These are phyloP conservation scores for Lamprotornis superbus DNA, from an alignment of 2,113 vertebrate genomes.

Conservation along the genomic window DNA sequence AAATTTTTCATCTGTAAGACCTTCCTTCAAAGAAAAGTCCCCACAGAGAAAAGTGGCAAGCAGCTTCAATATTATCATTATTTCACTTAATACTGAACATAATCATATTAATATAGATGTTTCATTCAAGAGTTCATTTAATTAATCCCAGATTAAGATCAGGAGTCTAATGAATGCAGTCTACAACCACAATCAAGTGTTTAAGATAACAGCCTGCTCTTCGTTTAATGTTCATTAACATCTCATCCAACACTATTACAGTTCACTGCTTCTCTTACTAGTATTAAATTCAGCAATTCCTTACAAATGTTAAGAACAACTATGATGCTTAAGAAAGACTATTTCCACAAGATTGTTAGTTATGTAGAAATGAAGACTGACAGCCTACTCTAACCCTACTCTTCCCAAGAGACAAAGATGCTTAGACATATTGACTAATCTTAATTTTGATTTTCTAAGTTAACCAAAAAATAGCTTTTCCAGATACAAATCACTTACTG, in stretches of 20 bases:
- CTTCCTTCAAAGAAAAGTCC: background rate
- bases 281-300: background rate
- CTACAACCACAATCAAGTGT: background rate
- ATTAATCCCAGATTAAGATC: constrained; percentile 20
- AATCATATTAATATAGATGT: background rate
- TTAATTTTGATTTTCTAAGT: background rate
- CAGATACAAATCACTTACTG: constrained; percentile 76
- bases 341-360: background rate
- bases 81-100: constrained; percentile 11
- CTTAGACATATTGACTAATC: background rate
- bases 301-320: background rate
- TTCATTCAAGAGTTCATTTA: constrained; percentile 1
- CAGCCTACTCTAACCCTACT: background rate
- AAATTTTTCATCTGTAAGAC: background rate
- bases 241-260: background rate
- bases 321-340: background rate
- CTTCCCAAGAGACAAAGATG: background rate
- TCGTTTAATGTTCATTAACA: background rate
- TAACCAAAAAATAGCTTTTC: background rate
- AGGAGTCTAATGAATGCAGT: background rate
- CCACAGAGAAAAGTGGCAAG: background rate
- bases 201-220: background rate
- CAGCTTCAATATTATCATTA: constrained; percentile 2
- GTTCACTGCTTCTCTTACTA: background rate
- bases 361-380: background rate